Conservation (phyloP, 2,797 vertebrate genomes). For the Dendrocincla fuliginosa region DNA sequence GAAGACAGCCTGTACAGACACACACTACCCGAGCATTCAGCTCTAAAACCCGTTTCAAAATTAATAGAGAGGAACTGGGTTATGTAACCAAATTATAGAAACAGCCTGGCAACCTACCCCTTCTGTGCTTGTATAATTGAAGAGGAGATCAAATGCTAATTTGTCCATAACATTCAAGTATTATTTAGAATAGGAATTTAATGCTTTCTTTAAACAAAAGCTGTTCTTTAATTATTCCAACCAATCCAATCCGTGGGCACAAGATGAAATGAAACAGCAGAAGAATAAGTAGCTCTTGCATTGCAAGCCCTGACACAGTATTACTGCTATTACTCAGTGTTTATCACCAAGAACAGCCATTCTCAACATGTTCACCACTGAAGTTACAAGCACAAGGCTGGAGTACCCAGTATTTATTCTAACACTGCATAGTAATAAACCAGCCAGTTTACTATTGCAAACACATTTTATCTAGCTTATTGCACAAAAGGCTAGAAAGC, state of each 20-base stretch:
- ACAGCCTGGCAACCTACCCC: conserved; percentile 4
- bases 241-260: conserved; percentile 43
- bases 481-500: background rate
- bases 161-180: conserved; percentile 44
- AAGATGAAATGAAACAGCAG: conserved; percentile 54
- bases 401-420: background rate
- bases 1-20: background rate
- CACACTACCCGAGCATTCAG: background rate
- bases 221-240: conserved; percentile 62
- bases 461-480: background rate
- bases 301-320: conserved; percentile 47
- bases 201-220: conserved; percentile 66
- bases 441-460: background rate
- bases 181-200: conserved; percentile 56
- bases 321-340: conserved; percentile 39
- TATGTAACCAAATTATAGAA: conserved; percentile 60
- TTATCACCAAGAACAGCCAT: conserved; percentile 40
- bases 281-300: background rate
- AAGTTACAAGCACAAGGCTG: background rate
- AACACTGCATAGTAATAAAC: background rate
- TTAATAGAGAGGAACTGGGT: conserved; percentile 56
- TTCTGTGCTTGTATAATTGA: conserved; percentile 41
- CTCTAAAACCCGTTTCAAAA: conserved; percentile 46
- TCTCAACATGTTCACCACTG: conserved; percentile 19
- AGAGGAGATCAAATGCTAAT: conserved; percentile 64